Evolutionary conservation across 2,888 invertebrate genomes (phyloP), one percentile per base, ranked within the genome.

Genomic region (Anorthoa munda): DNA sequence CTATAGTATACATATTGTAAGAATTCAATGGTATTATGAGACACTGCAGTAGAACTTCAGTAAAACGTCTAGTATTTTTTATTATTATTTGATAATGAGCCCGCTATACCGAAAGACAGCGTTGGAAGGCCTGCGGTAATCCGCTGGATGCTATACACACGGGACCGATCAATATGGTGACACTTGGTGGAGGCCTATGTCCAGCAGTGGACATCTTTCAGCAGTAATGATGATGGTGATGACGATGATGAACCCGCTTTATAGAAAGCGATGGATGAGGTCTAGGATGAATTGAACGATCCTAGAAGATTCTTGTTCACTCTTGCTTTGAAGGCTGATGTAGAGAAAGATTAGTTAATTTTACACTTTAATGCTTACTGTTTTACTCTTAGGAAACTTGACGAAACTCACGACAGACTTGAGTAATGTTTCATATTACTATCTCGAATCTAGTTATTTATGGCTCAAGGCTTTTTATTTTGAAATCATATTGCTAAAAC

Each of bases 391-490:
- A 53, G 0, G 66, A 51, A 77, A 77, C 77, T 55, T 80, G 26
- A 65, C 48, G 68, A 77, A 82, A 68, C 56, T 26, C 82, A 60
- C 55, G 59, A 26, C 68, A 56, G 50, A 26, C 46, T 78, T 78
- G 59, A 21, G 46, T 61, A 78, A 78, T 13, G 13, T 56, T 68
- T 65, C 26, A 46, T 23, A 60, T 65, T 66, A 55, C 77, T 31
- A 55, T 78, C 64, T 81, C 55, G 13, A 65, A 50, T 55, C 31
- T 48, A 39, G 13, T 18, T 55, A 45, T 21, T 31, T 64, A 45
- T 50, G 21, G 50, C 50, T 51, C 64, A 81, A 82, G 67, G 78
- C 5, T 74, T 50, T 53, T 50, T 23, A 53, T 73, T 80, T 61
- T 80, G 56, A 53, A 59, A 77, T 56, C 3, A 45, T 50, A 31